A percentile compares a stretch with the other conserved stretches of the same genome.
These are phyloP conservation scores for Dicyrtoma fusca DNA, from an alignment of 2,888 invertebrate species.

Conservation along the genomic window DNA sequence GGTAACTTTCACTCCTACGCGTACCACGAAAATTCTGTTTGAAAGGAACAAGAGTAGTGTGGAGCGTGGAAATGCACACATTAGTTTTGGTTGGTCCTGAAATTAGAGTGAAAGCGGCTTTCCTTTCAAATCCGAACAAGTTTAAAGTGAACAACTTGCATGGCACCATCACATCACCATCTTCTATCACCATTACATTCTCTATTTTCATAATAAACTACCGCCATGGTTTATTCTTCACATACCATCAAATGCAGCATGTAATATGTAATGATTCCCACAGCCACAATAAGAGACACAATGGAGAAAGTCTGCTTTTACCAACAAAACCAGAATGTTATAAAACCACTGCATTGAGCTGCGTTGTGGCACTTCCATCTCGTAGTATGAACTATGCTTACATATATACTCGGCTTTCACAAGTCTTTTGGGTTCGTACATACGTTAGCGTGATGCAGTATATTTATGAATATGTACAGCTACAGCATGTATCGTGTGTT, in stretches of 20 bases:
- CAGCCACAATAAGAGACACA: constrained; percentile 29
- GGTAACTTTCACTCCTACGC: too few relatives aligned
- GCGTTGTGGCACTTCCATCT: background rate
- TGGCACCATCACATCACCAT: constrained; percentile 25
- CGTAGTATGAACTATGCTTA: background rate
- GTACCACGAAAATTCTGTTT: too few relatives aligned
- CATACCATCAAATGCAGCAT: constrained; percentile 22
- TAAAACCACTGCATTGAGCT: background rate
- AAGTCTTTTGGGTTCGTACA: too few relatives aligned
- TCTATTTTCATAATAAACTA: constrained; percentile 31
- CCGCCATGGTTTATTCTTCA: constrained; percentile 3
- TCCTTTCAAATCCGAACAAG: constrained; percentile 34
- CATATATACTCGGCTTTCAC: background rate
- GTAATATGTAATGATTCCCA: constrained; percentile 38
- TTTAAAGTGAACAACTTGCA: constrained; percentile 17
- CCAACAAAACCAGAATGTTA: background rate
- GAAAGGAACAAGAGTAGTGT: too few relatives aligned
- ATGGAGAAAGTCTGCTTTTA: constrained; percentile 6
- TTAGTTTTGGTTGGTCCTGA: constrained; percentile 3
- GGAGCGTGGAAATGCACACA: constrained; percentile 15
- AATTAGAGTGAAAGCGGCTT: background rate
- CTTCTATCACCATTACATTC: constrained; percentile 26
- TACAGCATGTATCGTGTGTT: too few relatives aligned
- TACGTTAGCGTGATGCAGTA: too few relatives aligned
- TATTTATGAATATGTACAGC: too few relatives aligned